phyloP scores from a whole-genome alignment of 2,113 vertebrate genomes.

The Otolemur garnettii region DNA sequence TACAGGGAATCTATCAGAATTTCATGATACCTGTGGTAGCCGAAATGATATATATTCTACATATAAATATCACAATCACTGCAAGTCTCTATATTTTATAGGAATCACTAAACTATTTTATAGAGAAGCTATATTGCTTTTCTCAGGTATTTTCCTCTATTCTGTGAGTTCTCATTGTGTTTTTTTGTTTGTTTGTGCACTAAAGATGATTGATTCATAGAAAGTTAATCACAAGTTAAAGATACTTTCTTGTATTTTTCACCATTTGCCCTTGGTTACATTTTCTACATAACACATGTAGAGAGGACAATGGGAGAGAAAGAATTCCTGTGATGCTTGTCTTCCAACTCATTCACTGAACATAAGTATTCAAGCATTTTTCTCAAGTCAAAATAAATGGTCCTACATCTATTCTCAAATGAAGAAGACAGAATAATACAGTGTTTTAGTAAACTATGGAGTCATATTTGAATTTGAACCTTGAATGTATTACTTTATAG shows the following conservation, averaged over 20 bases:
- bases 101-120: not conserved
- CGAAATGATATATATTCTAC: slow-evolving; percentile 18
- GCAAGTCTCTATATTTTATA: not conserved
- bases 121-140: not conserved
- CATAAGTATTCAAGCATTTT: not conserved
- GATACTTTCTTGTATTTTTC: not conserved
- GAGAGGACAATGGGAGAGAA: not conserved
- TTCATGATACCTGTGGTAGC: not conserved
- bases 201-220: not conserved
- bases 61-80: not conserved
- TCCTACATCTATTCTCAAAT: not conserved
- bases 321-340: not conserved
- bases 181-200: not conserved
- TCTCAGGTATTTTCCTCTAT: not conserved
- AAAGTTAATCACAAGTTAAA: not conserved
- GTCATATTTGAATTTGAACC: not conserved
- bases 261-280: not conserved
- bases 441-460: not conserved
- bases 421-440: not conserved
- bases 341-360: not conserved
- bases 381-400: not conserved
- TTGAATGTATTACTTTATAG: not conserved
- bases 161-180: not conserved
- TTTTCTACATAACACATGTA: not conserved
- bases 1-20: not conserved